Conservation (phyloP, 2,888 invertebrate genomes). For the Apamea crenata region DNA sequence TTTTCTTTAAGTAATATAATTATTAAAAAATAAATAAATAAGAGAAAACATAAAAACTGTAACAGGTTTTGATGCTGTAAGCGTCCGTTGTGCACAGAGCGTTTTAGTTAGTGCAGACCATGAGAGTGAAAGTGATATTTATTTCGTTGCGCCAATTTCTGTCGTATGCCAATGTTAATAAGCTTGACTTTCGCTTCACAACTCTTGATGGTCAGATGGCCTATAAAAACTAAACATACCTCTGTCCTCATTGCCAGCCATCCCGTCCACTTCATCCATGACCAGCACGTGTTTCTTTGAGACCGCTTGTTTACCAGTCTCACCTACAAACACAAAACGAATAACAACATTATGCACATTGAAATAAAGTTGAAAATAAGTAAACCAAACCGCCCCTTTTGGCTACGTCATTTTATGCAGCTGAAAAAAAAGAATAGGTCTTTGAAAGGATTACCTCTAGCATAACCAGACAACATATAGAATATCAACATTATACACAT, state of each 20-base stretch:
- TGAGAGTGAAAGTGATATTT: neutral
- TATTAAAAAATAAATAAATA: neutral
- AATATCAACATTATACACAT: neutral
- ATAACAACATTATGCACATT: neutral
- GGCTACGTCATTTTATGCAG: neutral
- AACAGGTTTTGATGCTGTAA: neutral
- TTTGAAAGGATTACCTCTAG: slow-evolving; percentile 87
- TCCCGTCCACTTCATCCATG: slow-evolving; percentile 99
- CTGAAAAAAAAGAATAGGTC: neutral
- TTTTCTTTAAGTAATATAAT: neutral
- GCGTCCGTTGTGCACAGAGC: neutral
- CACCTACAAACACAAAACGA: slow-evolving; percentile 72
- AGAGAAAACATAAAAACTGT: neutral
- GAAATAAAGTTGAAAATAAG: neutral
- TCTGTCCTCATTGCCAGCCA: slow-evolving; percentile 99
- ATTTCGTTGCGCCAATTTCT: neutral
- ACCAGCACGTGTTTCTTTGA: slow-evolving; percentile 96
- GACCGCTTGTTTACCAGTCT: slow-evolving; percentile 87
- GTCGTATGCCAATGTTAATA: neutral
- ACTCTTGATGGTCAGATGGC: neutral
- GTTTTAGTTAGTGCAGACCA: neutral
- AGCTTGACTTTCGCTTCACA: neutral
- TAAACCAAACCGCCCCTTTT: neutral
- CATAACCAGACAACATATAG: too few relatives aligned
- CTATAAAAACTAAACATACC: slow-evolving; percentile 80